Percentiles rank a stretch among this genome's conserved stretches.
These are phyloP conservation scores for Silurus aristotelis DNA, from an alignment of 2,797 vertebrate genomes.

Conservation along the genomic window DNA sequence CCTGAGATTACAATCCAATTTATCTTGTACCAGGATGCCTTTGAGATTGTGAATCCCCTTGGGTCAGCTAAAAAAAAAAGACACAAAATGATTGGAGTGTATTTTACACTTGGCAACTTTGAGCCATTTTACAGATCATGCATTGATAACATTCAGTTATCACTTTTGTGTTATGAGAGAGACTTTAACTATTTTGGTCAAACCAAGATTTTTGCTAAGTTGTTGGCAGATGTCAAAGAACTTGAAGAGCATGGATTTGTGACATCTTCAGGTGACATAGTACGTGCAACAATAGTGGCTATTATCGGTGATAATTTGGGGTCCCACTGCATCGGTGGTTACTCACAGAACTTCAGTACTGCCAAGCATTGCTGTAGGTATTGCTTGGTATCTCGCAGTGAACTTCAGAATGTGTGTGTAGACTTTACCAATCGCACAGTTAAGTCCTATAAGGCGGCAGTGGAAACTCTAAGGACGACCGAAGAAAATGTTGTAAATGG, in stretches of 20 bases:
- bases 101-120: conserved; percentile 44
- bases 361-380: too few species aligned
- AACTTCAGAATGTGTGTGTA: too few species aligned
- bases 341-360: not conserved
- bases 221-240: not conserved
- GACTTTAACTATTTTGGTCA: conserved; percentile 36
- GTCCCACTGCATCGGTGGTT: not conserved
- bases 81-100: conserved; percentile 49
- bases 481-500: not conserved
- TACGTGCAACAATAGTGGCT: not conserved
- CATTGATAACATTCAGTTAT: conserved; percentile 50
- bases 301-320: not conserved
- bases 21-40: conserved; percentile 48
- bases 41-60: too few species aligned
- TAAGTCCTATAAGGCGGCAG: not conserved
- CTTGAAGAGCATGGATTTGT: not conserved
- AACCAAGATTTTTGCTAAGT: not conserved
- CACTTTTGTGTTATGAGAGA: conserved; percentile 46
- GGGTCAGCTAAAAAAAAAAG: conserved; percentile 34
- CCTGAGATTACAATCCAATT: conserved; percentile 29
- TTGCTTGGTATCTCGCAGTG: too few species aligned
- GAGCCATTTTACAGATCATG: conserved; percentile 37
- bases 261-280: not conserved
- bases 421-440: not conserved
- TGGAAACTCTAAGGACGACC: not conserved